phyloP scores from a whole-genome alignment of 2,113 vertebrate genomes.

The Opisthocomus hoazin region DNA sequence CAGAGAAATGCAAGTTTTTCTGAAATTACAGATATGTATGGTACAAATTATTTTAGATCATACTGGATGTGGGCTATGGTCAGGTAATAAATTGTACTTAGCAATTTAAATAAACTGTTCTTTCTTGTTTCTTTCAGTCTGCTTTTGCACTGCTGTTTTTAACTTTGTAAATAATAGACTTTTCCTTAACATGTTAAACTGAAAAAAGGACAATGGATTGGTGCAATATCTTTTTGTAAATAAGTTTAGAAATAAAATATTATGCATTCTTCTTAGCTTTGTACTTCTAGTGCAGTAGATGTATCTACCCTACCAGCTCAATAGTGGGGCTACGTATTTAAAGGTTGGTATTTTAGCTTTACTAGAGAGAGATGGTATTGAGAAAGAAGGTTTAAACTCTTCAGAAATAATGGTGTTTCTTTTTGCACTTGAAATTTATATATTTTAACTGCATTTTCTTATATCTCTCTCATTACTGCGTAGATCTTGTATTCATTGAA shows the following conservation, averaged over 20 bases:
- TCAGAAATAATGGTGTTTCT: neutral
- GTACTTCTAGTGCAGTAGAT: neutral
- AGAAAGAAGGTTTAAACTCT: neutral
- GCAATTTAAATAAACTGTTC: conserved; percentile 64
- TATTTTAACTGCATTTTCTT: conserved; percentile 30
- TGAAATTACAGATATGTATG: neutral
- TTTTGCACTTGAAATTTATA: conserved; percentile 40
- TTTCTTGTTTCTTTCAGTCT: conserved; percentile 56
- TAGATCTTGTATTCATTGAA: neutral
- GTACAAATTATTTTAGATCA: conserved; percentile 13
- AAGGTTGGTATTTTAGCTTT: conserved; percentile 19
- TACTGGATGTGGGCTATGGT: conserved; percentile 43
- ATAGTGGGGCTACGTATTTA: neutral
- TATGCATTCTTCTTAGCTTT: conserved; percentile 27
- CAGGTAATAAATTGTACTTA: conserved; percentile 69
- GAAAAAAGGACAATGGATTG: conserved; percentile 21
- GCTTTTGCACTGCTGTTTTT: conserved; percentile 68
- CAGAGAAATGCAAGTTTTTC: neutral
- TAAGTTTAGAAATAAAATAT: conserved; percentile 63
- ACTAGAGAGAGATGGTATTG: neutral
- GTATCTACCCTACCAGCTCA: neutral
- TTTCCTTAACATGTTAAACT: conserved; percentile 41
- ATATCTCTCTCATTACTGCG: neutral
- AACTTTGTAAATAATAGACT: conserved; percentile 57
- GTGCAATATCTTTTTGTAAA: conserved; percentile 69